Percentiles rank a stretch among this genome's conserved stretches.
These are phyloP conservation scores for Nomada fabriciana DNA, from an alignment of 2,888 invertebrate genomes.

Conservation along the genomic window DNA sequence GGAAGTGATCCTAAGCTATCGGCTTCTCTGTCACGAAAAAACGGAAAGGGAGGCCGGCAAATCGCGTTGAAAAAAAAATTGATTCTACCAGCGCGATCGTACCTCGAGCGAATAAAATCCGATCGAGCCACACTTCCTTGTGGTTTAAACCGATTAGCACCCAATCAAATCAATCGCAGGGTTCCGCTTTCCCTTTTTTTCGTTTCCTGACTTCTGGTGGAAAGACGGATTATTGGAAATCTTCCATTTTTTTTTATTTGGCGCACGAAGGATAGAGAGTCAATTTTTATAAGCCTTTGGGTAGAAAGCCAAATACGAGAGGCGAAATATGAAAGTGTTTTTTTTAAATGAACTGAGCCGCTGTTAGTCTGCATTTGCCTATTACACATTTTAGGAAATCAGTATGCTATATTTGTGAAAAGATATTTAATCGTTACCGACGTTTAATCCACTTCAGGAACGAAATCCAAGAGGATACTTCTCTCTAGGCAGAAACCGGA, in stretches of 20 bases:
- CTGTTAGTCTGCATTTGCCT: too few relatives aligned
- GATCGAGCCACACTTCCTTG: constrained; percentile 34
- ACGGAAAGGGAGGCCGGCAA: constrained; percentile 33
- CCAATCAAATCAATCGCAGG: constrained; percentile 23
- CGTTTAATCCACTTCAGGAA: neutral
- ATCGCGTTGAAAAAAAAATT: constrained; percentile 37
- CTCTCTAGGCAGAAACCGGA: neutral
- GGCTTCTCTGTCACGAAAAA: constrained; percentile 60
- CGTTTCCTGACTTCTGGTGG: neutral
- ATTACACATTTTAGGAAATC: too few relatives aligned
- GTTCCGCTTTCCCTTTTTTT: neutral
- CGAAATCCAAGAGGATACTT: neutral
- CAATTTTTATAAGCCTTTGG: neutral
- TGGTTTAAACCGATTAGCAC: constrained; percentile 53
- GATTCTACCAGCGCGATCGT: constrained; percentile 44
- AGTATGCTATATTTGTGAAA: too few relatives aligned
- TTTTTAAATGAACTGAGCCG: too few relatives aligned
- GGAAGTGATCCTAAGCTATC: constrained; percentile 70
- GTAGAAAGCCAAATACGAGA: too few relatives aligned
- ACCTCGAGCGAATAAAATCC: constrained; percentile 36
- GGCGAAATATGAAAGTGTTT: too few relatives aligned
- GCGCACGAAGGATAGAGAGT: neutral
- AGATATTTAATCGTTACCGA: too few relatives aligned
- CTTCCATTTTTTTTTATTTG: neutral
- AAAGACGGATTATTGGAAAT: neutral